phyloP scores from a whole-genome alignment of 2,113 vertebrate genomes.

The Thryonomys swinderianus region DNA sequence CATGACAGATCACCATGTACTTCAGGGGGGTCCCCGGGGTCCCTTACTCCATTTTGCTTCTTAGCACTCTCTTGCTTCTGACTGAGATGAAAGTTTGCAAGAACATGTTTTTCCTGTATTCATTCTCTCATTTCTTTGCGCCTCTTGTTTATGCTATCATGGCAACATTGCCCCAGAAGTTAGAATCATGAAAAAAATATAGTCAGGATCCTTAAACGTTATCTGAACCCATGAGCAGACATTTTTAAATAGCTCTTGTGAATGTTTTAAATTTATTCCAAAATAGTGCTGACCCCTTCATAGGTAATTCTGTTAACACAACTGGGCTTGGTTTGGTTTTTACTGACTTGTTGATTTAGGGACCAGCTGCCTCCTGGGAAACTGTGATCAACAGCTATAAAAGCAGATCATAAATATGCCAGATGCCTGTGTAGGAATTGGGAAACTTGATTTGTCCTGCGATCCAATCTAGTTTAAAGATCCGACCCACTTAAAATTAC shows the following conservation, averaged over 20 bases:
- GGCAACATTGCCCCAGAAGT: background rate
- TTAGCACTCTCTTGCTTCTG: background rate
- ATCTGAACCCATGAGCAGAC: background rate
- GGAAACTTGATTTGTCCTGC: slow-evolving; percentile 13
- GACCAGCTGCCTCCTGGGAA: slow-evolving; percentile 60
- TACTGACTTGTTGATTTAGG: slow-evolving; percentile 65
- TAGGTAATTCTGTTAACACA: background rate
- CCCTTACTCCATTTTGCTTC: background rate
- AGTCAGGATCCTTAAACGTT: background rate
- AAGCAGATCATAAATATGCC: slow-evolving; percentile 48
- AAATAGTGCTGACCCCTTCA: background rate
- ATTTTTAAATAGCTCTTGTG: background rate
- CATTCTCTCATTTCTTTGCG: background rate
- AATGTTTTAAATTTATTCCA: background rate
- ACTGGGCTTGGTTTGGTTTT: background rate
- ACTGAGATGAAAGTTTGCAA: background rate
- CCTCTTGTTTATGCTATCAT: background rate
- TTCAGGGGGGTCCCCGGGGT: background rate
- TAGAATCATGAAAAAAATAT: background rate
- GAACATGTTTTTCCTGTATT: background rate
- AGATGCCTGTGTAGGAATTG: slow-evolving; percentile 7
- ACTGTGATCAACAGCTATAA: slow-evolving; percentile 63
- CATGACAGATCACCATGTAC: too few species aligned
- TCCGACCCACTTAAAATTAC: background rate
- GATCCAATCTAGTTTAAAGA: slow-evolving; percentile 7